A percentile compares a stretch with the other conserved stretches of the same genome.
phyloP scores from a whole-genome alignment of 2,888 invertebrate genomes.

The Sipha maydis region DNA sequence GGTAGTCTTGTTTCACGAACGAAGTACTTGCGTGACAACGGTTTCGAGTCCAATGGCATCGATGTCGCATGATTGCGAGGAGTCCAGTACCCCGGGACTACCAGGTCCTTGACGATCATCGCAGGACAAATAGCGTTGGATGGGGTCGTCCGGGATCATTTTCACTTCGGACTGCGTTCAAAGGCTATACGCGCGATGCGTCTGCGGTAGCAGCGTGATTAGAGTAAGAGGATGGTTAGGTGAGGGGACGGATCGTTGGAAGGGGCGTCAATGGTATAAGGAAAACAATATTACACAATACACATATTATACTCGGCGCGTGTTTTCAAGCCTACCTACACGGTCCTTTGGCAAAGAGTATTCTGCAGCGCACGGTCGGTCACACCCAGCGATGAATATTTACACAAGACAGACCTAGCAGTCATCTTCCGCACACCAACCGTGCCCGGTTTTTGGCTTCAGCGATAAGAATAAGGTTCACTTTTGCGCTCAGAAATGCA shows the following conservation, averaged over 20 bases:
- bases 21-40: no score
- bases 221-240: background rate
- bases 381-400: slow-evolving; percentile 35
- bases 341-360: slow-evolving; percentile 33
- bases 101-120: no score
- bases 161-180: background rate
- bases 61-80: no score
- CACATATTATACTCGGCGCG: background rate
- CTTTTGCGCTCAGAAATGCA: background rate
- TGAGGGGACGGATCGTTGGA: background rate
- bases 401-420: slow-evolving; percentile 11
- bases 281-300: slow-evolving; percentile 32
- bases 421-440: background rate
- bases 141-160: background rate
- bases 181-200: background rate
- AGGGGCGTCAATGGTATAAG: background rate
- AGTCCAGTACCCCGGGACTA: no score
- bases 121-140: no score
- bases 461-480: background rate
- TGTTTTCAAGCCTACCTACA: slow-evolving; percentile 36
- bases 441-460: background rate
- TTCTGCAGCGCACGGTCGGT: slow-evolving; percentile 31
- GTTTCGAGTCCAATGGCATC: no score
- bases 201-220: background rate
- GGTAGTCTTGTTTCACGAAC: no score